Evolutionary conservation across 92 coral and sea anemone genomes (phyloP).

Genomic region (Zoanthus solanderi): DNA sequence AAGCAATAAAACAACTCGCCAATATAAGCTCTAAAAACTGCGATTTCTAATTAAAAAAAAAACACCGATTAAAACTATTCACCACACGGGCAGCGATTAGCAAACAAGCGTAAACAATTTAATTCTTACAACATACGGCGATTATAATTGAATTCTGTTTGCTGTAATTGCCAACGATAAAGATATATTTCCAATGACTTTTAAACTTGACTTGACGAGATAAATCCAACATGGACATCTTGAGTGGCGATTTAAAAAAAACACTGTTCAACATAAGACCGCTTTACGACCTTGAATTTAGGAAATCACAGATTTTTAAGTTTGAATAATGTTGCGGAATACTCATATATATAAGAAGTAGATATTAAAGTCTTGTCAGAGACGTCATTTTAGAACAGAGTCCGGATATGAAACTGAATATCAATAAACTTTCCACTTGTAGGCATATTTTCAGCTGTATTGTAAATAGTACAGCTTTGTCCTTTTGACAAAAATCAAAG

Average conservation of each 20-base stretch:
- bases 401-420: not conserved
- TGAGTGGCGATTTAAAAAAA: not conserved
- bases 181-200: slow-evolving; percentile 2
- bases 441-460: not conserved
- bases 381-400: not conserved
- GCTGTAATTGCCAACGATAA: slow-evolving; percentile 3
- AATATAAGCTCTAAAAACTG: not conserved
- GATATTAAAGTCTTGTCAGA: not conserved
- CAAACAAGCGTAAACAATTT: slow-evolving; percentile 34
- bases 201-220: not conserved
- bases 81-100: slow-evolving; percentile 44
- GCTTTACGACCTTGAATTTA: not conserved
- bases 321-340: not conserved
- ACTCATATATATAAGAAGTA: not conserved
- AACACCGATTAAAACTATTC: slow-evolving; percentile 2
- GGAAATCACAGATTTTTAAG: not conserved
- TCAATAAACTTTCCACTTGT: not conserved
- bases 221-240: not conserved
- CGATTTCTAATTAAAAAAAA: slow-evolving; percentile 19
- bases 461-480: not conserved
- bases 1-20: not conserved
- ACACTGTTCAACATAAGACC: not conserved
- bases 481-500: not conserved
- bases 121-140: slow-evolving; percentile 3
- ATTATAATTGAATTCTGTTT: slow-evolving; percentile 9